Base-by-base conservation (phyloP, 2,113 vertebrate species). In the Helogale parvula region DNA sequence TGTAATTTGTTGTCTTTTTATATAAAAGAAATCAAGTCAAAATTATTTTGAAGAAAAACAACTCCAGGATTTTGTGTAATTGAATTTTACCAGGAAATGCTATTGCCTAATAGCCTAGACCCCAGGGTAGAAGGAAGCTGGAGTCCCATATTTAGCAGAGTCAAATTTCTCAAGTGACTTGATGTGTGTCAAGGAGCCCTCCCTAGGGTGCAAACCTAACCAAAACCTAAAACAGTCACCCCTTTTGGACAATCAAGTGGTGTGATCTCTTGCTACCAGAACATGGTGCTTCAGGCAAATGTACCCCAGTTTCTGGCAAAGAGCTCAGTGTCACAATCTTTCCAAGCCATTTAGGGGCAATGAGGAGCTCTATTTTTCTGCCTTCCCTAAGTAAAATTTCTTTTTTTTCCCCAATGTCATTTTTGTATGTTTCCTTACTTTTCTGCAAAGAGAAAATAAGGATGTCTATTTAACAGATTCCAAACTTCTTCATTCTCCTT, bases 1-100 rank as follows among this genome's bases (percentile, higher is more conserved):
- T 95, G 65, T 92, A 57, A 94, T 91, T 96, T 98, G 68, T 95
- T 98, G 91, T 92, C n/a, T 95, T 96, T 96, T 95, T 98, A 72
- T 97, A 50, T 33, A 23, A 92, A 66, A 90, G 84, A 96, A 98
- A 86, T 72, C 94, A 97, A 98, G 68, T 93, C 60, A 84, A 57
- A 94, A 97, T 97, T 96, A 50, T 96, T 79, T 74, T 97, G n/a
- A 85, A 93, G 96, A 74, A 97, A 82, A 25, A 81, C 5, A 93
- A 72, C 66, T 83, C 52, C 66, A 80, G 83, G 60, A 69, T 76
- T 94, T 92, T 97, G 85, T 95, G 94, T 89, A 65, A 57, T 83
- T 93, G 90, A 69, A 10, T 97, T 97, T 87, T 35, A 38, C 93
- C 77, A 9, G 92, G 52, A 82, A 92, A 69, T 76, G 33, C 52